Base-by-base conservation (phyloP, 2,888 invertebrate genomes). In the Toxonevra muliebris region DNA sequence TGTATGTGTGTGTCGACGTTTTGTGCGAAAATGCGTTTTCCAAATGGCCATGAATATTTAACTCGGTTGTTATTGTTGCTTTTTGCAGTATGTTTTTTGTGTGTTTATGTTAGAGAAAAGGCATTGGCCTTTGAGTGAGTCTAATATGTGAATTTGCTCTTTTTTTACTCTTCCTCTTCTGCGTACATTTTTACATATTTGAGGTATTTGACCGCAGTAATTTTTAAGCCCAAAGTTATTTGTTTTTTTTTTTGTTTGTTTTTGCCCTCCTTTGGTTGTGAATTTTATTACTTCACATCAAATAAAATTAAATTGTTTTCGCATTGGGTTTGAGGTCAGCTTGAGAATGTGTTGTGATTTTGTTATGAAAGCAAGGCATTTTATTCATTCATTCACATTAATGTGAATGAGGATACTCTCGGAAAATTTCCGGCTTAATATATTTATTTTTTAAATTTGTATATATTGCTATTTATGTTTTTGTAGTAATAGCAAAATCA, bases 11-110 rank as follows among this genome's bases (percentile, higher is more conserved):
- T 48, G 48, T 48, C 5, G 8, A 5, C 11, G 7, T 48, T n/a
- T 15, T n/a, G 13, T 48, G n/a, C 9, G 5, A 9, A 15, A 48
- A 48, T 48, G 48, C 48, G 48, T 48, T 48, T 48, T 48, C 11
- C 48, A 48, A 48, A 13, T 48, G 48, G 48, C 11, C 48, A 48
- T 48, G 48, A 48, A 48, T 48, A 48, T 48, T 48, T 48, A 48
- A 48, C 48, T 48, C n/a, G 5, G n/a, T 11, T 30, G 30, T 30
- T 30, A 30, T 30, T 30, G 30, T 30, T 30, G 30, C 30, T 30
- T 30, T 30, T 30, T 30, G 7, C 3, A 30, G 30, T 4, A 30
- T 30, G 9, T 8, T 48, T 48, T 48, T 48, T 48, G 48, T 15
- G 13, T 48, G 48, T 48, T 7, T 13, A 5, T 48, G 48, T 15